A percentile compares a stretch with the other conserved stretches of the same genome.
These are phyloP conservation scores for Montipora capricornis DNA, from an alignment of 64 coral and sea anemone genomes.

Conservation along the genomic window DNA sequence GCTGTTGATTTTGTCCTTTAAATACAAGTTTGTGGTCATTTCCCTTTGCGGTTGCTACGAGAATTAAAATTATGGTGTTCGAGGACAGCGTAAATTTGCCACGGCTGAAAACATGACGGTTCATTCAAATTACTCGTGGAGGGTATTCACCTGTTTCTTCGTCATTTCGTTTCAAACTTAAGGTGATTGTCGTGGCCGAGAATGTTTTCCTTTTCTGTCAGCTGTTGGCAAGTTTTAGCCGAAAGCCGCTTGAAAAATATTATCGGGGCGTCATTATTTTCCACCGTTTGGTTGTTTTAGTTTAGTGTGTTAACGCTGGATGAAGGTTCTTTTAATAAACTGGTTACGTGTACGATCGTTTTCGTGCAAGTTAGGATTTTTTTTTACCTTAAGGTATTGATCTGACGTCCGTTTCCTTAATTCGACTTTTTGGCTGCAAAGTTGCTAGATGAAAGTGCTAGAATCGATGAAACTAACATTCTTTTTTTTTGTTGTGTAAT, in stretches of 20 bases:
- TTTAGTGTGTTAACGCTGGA: neutral
- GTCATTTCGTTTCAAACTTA: neutral
- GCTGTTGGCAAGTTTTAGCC: neutral
- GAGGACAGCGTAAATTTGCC: constrained; percentile 5
- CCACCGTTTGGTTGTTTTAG: neutral
- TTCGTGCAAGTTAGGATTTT: neutral
- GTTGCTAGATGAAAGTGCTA: neutral
- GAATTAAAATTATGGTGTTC: neutral
- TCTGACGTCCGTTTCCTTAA: constrained; percentile 20
- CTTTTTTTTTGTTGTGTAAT: neutral
- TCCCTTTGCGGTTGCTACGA: constrained; percentile 19
- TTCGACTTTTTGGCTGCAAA: constrained; percentile 2
- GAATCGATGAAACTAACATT: constrained; percentile 7
- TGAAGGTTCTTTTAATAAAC: neutral
- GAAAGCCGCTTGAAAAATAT: neutral
- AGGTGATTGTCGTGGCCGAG: neutral
- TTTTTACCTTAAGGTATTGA: neutral
- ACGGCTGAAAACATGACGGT: constrained; percentile 9
- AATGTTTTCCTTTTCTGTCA: constrained; percentile 5
- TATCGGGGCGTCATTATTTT: neutral
- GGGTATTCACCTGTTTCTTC: constrained; percentile 5
- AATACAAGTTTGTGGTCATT: constrained; percentile 31
- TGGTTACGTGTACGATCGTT: neutral
- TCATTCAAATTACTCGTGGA: constrained; percentile 9
- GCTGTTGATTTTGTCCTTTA: neutral